These are phyloP conservation scores for Cryptus viduatorius DNA, from an alignment of 2,888 invertebrate genomes.

Conservation along the genomic window DNA sequence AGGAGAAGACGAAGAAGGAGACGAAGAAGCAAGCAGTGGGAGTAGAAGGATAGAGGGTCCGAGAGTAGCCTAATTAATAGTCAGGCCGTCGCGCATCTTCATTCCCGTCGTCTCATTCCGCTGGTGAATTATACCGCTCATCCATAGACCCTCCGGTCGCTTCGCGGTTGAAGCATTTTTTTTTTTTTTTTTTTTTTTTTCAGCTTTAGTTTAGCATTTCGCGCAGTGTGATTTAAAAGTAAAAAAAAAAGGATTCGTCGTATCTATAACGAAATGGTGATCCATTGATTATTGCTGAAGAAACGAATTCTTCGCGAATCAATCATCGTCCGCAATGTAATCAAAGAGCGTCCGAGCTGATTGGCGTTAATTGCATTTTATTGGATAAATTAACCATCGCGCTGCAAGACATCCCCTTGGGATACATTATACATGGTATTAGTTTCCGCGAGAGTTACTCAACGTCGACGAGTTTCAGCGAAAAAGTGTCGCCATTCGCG, in stretches of 20 bases:
- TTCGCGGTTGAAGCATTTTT: conserved; percentile 33
- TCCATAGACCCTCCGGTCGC: background rate
- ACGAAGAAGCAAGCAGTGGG: background rate
- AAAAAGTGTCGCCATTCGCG: conserved; percentile 38
- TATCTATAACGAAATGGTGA: background rate
- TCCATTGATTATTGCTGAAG: conserved; percentile 8
- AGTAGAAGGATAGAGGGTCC: conserved; percentile 5
- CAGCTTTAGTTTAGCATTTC: background rate
- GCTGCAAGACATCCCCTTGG: background rate
- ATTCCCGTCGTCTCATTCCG: conserved; percentile 50
- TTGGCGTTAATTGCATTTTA: conserved; percentile 74
- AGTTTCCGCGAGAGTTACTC: background rate
- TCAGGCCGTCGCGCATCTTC: conserved; percentile 44
- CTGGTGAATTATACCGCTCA: conserved; percentile 43
- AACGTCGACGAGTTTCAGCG: background rate
- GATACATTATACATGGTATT: background rate
- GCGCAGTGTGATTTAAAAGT: background rate
- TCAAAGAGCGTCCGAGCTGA: conserved; percentile 53
- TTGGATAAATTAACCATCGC: conserved; percentile 61
- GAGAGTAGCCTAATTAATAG: conserved; percentile 56
- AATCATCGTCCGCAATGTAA: background rate
- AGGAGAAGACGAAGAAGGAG: conserved; percentile 30
- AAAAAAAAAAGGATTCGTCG: conserved; percentile 6
- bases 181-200: conserved; percentile 41
- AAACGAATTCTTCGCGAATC: conserved; percentile 7